Evolutionary conservation across 2,888 invertebrate genomes (phyloP), one percentile per base, ranked within the genome.

Genomic region (Conchocele bisecta): DNA sequence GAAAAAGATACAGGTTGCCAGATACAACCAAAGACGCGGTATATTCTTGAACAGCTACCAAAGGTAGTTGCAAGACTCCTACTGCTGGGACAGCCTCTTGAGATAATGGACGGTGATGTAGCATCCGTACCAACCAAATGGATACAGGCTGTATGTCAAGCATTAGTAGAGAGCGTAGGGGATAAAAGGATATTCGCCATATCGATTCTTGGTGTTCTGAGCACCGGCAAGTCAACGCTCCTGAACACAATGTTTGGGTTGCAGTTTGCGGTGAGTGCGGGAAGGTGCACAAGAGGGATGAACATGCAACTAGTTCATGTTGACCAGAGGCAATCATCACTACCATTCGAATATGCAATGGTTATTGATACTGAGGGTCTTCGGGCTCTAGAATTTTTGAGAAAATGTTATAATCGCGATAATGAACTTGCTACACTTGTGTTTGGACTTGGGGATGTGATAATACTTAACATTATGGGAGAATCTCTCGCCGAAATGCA

Each of bases 271-370:
- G 69, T 69, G 0, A 63, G 70, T 26, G 44, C 63, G 13, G 75
- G 75, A n/a, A 39, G 75, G 15, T 75, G 75, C 41, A 75, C 75
- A n/a, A 61, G 60, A 24, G 75, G 75, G 2, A 51, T 70, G n/a
- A 57, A 29, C 44, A 42, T 56, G 29, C 75, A 74, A 33, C n/a
- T 75, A 1, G 29, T 70, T 17, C 33, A 46, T 28, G 48, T 48
- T 17, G 13, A 0, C 13, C 4, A 17, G n/a, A 29, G 13, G 22
- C 13, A 1, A n/a, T 15, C 11, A 3, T 1, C 13, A 22, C n/a
- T n/a, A n/a, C n/a, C n/a, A n/a, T n/a, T n/a, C n/a, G n/a, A n/a
- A n/a, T 60, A 74, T 50, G 26, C 64, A 24, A 5, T 75, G 5
- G 41, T 75, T 0, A 33, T 75, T n/a, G 75, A 75, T 24, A 58